Evolutionary conservation across 2,888 invertebrate species (phyloP), one percentile per base, ranked within the genome.

Genomic region (Nemotelus pantherinus): DNA sequence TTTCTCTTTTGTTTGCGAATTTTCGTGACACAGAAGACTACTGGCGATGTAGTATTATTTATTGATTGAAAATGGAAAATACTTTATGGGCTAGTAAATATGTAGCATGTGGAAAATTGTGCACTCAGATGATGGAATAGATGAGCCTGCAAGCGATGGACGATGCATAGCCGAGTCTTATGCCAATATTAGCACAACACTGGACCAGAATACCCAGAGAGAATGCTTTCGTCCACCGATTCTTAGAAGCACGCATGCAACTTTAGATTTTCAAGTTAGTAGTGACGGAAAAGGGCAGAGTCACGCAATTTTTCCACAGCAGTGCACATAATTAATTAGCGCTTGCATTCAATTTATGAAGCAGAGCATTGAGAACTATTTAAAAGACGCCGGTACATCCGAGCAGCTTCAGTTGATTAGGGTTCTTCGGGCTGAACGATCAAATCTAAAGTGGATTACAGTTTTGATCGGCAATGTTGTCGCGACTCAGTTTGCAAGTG

Each of bases 291-390:
- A 25, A 25, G 25, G 72, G 58, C 47, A 41, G 43, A 47, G 53
- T 64, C 76, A 76, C 76, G 76, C 76, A 65, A 76, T 55, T 65
- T 76, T 76, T 76, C 76, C 76, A 43, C 41, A 5, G 53, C 63
- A 64, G 53, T 76, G 64, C 64, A 25, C 76, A 65, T 75, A n/a
- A 75, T 76, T 76, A 74, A 74, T 74, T 48, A 74, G 10, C 55
- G 47, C 63, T 48, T 41, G 74, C 74, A 60, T 74, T 60, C 48
- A 50, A 25, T 39, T 39, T 60, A 50, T 25, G 74, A 74, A 82
- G 81, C 81, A 82, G 81, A 82, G 81, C 82, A 81, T 81, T 80
- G 76, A 81, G 78, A 80, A 65, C 76, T 79, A 80, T 80, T 80
- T 82, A 82, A 76, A 81, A 82, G 79, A 74, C 77, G 68, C 25